A percentile compares a stretch with the other conserved stretches of the same genome.
phyloP scores from a whole-genome alignment of 2,113 vertebrate genomes.

The Lagenorhynchus albirostris region DNA sequence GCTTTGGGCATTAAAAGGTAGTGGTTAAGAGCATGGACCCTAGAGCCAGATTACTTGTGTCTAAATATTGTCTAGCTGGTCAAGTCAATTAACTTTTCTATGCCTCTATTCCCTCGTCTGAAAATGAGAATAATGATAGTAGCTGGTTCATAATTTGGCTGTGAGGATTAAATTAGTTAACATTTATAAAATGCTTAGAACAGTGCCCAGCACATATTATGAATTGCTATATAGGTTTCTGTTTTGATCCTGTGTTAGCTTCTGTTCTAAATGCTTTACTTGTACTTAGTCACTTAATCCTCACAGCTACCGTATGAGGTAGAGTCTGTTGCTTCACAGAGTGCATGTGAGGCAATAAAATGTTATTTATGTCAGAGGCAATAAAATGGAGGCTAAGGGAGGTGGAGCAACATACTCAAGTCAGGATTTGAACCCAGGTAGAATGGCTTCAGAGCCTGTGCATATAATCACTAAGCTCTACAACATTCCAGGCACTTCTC shows the following conservation, averaged over 20 bases:
- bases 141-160: not conserved
- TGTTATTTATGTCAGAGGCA: not conserved
- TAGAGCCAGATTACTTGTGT: not conserved
- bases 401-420: not conserved
- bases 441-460: not conserved
- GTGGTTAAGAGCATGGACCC: not conserved
- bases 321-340: not conserved
- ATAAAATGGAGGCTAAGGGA: not conserved
- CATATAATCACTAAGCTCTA: not conserved
- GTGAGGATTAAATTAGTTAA: not conserved
- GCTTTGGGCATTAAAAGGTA: not conserved
- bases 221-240: not conserved
- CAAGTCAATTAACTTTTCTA: not conserved
- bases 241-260: not conserved
- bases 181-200: constrained; percentile 2
- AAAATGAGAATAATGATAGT: not conserved
- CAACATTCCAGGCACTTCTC: not conserved
- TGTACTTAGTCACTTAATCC: not conserved
- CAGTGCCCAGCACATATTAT: not conserved
- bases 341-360: not conserved
- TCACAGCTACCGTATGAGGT: not conserved
- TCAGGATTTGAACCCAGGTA: not conserved
- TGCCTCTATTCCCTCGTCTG: not conserved
- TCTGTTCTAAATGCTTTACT: not conserved
- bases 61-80: not conserved